A percentile compares a stretch with the other conserved stretches of the same genome.
These are phyloP conservation scores for Ashinkailepas kermadecensis DNA, from an alignment of 2,888 invertebrate species.

Conservation along the genomic window DNA sequence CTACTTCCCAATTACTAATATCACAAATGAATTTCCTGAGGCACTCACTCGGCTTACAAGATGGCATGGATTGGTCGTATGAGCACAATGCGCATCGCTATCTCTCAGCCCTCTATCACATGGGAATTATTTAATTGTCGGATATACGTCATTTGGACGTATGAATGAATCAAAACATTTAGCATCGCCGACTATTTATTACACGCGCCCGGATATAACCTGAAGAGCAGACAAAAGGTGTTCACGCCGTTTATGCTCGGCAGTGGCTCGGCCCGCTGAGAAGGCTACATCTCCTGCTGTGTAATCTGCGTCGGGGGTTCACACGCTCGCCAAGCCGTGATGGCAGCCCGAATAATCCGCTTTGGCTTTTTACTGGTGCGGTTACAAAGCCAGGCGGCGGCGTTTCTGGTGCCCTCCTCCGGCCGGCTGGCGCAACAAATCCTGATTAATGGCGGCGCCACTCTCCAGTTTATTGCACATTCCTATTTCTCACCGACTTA, in stretches of 20 bases:
- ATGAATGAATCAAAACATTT: neutral
- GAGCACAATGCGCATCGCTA: too few relatives aligned
- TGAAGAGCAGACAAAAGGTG: neutral
- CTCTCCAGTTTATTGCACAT: conserved; percentile 1
- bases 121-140: neutral
- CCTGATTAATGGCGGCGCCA: neutral
- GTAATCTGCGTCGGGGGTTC: neutral
- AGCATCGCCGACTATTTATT: neutral
- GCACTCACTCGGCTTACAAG: too few relatives aligned
- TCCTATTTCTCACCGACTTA: neutral
- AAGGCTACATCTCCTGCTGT: neutral
- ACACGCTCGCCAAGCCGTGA: neutral
- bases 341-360: neutral
- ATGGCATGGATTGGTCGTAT: too few relatives aligned
- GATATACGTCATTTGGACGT: neutral
- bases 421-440: neutral
- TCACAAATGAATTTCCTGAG: too few relatives aligned
- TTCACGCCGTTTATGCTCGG: neutral
- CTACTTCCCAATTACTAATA: too few relatives aligned
- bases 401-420: neutral
- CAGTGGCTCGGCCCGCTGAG: neutral
- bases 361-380: neutral
- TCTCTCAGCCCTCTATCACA: neutral
- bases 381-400: neutral
- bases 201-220: neutral